A percentile compares a stretch with the other conserved stretches of the same genome.
Evolutionary conservation across 2,797 vertebrate species (phyloP).

Genomic region (Ispidina picta): DNA sequence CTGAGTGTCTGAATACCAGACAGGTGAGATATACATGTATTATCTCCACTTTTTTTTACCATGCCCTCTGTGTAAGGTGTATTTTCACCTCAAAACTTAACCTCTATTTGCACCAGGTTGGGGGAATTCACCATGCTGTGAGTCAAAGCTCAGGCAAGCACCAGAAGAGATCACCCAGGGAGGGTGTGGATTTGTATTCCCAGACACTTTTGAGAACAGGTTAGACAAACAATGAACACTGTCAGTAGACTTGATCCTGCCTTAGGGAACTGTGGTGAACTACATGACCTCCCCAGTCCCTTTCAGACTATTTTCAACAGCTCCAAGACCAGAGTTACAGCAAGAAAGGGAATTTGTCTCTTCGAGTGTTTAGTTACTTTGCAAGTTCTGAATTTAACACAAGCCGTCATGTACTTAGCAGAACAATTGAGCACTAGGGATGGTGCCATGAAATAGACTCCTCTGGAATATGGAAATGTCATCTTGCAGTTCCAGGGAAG

Average conservation of each 20-base stretch:
- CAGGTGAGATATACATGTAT: slow-evolving; percentile 41
- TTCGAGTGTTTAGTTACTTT: neutral
- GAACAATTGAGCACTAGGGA: neutral
- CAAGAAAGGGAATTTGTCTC: neutral
- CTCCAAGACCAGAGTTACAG: neutral
- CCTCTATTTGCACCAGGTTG: neutral
- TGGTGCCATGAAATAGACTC: neutral
- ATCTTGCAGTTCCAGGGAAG: neutral
- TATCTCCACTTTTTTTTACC: neutral
- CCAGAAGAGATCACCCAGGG: neutral
- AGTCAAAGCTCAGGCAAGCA: slow-evolving; percentile 24
- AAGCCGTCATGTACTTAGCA: fast-evolving
- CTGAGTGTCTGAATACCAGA: slow-evolving; percentile 61
- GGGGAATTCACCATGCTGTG: slow-evolving; percentile 16
- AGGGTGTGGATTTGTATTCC: slow-evolving; percentile 2
- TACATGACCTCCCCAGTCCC: neutral
- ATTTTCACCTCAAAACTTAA: slow-evolving; percentile 23
- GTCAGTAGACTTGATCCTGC: neutral
- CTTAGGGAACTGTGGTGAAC: neutral
- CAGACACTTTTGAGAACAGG: neutral
- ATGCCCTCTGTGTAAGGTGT: neutral
- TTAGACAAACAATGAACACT: neutral
- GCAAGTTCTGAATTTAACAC: neutral
- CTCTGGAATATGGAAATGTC: neutral
- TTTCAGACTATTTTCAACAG: neutral